phyloP scores from a whole-genome alignment of 2,797 vertebrate species.

The Nothura maculosa region DNA sequence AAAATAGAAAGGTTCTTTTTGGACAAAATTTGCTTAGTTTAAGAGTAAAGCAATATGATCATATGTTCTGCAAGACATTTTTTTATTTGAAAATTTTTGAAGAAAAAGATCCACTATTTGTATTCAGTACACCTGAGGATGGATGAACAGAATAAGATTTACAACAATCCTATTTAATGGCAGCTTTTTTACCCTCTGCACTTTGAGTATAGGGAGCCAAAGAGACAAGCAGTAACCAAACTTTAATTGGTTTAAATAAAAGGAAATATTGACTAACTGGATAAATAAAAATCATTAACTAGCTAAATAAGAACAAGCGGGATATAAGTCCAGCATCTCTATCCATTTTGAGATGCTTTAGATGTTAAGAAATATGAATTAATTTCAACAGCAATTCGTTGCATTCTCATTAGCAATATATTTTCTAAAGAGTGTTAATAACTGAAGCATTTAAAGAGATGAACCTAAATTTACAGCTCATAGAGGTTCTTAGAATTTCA shows the following conservation, averaged over 20 bases:
- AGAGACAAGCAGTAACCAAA: not conserved
- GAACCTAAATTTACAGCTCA: not conserved
- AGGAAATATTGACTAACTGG: not conserved
- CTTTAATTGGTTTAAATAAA: not conserved
- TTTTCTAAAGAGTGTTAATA: conserved; percentile 1
- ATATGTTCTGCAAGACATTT: not conserved
- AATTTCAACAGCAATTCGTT: not conserved
- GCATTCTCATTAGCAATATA: not conserved
- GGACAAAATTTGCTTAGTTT: not conserved
- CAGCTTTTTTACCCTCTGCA: not conserved
- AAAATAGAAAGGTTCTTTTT: not conserved
- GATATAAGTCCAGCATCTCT: not conserved
- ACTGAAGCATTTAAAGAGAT: not conserved
- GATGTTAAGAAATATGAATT: not conserved
- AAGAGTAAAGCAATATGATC: not conserved
- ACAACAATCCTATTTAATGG: not conserved
- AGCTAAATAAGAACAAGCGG: not conserved
- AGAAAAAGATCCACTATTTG: not conserved
- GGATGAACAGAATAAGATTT: not conserved
- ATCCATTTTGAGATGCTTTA: not conserved
- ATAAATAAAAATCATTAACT: not conserved
- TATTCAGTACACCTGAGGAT: not conserved
- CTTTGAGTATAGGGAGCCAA: not conserved
- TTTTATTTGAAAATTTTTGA: not conserved
- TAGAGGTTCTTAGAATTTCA: not conserved